Evolutionary conservation across 2,797 vertebrate species (phyloP).

Genomic region (Phrynocephalus guinanensis): DNA sequence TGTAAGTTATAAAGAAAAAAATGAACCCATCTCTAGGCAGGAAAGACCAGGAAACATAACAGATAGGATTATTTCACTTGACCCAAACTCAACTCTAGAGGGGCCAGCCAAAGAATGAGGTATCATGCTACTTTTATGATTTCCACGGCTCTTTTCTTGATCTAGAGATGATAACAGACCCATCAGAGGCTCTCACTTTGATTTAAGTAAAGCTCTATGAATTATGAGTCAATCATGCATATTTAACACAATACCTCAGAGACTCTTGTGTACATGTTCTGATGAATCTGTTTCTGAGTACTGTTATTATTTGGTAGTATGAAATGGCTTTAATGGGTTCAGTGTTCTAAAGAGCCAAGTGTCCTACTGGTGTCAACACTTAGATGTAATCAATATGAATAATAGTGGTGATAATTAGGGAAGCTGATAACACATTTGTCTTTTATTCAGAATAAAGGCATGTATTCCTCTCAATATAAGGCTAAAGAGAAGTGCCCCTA

Average conservation of each 20-base stretch:
- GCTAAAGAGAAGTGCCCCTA: constrained; percentile 73
- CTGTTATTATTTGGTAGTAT: neutral
- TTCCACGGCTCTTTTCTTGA: neutral
- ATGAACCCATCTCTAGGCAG: neutral
- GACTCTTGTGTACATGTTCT: neutral
- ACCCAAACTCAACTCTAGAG: neutral
- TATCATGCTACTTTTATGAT: neutral
- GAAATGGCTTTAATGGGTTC: neutral
- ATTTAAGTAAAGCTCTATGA: neutral
- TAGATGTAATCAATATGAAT: constrained; percentile 30
- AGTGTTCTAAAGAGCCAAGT: constrained; percentile 24
- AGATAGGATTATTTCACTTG: neutral
- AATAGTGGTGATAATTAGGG: constrained; percentile 13
- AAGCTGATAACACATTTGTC: constrained; percentile 44
- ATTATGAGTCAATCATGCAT: neutral
- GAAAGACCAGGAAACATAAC: neutral
- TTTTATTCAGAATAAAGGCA: constrained; percentile 44
- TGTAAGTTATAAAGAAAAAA: too few species aligned
- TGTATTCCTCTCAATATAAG: constrained; percentile 64
- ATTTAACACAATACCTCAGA: neutral
- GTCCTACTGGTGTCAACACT: constrained; percentile 33
- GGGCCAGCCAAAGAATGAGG: neutral
- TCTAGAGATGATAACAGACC: too few species aligned
- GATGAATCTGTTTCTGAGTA: too few species aligned
- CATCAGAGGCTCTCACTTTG: neutral